These are phyloP conservation scores for Trissolcus brochymenae DNA, from an alignment of 2,888 invertebrate genomes.

Conservation along the genomic window DNA sequence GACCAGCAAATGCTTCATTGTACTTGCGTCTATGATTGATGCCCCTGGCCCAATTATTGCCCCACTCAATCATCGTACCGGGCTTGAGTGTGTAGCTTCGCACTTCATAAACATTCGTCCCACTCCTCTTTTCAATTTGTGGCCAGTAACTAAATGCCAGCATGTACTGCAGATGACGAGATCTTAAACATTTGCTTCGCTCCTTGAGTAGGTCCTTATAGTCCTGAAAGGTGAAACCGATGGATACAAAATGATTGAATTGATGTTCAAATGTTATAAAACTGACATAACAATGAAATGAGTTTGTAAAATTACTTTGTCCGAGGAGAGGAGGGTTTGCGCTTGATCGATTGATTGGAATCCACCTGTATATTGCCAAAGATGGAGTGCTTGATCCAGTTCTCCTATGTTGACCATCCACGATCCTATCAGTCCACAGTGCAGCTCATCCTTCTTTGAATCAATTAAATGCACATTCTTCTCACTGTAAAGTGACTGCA, in stretches of 20 bases:
- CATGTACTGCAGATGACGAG: constrained; percentile 93
- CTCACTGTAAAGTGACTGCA: constrained; percentile 79
- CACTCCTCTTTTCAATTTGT: constrained; percentile 83
- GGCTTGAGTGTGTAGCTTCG: constrained; percentile 94
- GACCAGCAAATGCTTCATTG: constrained; percentile 97
- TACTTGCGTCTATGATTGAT: constrained; percentile 92
- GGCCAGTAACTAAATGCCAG: constrained; percentile 99
- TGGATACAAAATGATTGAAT: neutral
- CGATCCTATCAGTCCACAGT: constrained; percentile 93
- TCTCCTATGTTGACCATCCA: constrained; percentile 98
- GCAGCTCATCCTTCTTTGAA: constrained; percentile 84
- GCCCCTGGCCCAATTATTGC: constrained; percentile 98
- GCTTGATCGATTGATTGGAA: constrained; percentile 91
- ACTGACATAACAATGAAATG: constrained; percentile 7
- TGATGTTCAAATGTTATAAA: neutral
- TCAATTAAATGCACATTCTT: constrained; percentile 87
- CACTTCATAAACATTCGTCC: constrained; percentile 94
- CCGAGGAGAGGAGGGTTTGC: constrained; percentile 77
- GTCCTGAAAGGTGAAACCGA: constrained; percentile 78
- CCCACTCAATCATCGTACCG: constrained; percentile 99
- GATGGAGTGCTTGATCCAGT: constrained; percentile 96
- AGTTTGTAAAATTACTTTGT: constrained; percentile 49
- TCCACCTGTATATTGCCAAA: constrained; percentile 97
- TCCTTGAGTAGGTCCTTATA: constrained; percentile 85
- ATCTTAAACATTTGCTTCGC: constrained; percentile 87